Base-by-base conservation (phyloP, 2,888 invertebrate genomes). In the Gymnoscelis rufifasciata region DNA sequence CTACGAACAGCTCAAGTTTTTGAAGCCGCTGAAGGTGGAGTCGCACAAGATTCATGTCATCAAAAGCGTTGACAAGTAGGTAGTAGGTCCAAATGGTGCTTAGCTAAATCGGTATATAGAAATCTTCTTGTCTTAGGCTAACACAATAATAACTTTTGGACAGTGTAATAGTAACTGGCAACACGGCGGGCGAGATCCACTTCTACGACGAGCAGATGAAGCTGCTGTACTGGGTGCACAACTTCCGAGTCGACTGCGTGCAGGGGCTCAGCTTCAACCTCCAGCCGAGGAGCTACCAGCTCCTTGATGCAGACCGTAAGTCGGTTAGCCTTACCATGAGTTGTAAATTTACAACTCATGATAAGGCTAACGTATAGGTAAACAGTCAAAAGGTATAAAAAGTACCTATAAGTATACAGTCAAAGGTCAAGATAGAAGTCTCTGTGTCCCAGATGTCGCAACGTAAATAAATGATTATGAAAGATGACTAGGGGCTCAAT, bases 161-260 rank as follows among this genome's bases (percentile, higher is more conserved):
- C 62, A 91, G 91, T 7, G 66, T 83, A n/a, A 71, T 91, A 36
- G 88, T 89, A 19, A 90, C 89, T 0, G 91, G 91, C 7, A 91
- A 90, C 62, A 70, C 66, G 8, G 55, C 43, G 0, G 92, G 92
- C 0, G 78, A 89, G 35, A 81, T 92, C 35, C 83, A 78, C 56
- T 92, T 92, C 66, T 92, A 91, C 62, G 91, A 92, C 54, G 72
- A 78, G 31, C 83, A 89, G 56, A 64, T 92, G 57, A 88, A 82
- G 62, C 72, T 92, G 40, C 56, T 92, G 37, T 91, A 90, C 68
- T 91, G 91, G 90, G 78, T 89, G 45, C 78, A 86, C 28, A 82
- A 87, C 6, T 84, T 83, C 52, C 66, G 71, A 2, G 71, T 90
- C 12, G 88, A 88, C 59, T 68, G 73, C 31, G 83, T 91, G 37